Base-by-base conservation (phyloP, 2,888 invertebrate species). In the Harpalus rufipes region DNA sequence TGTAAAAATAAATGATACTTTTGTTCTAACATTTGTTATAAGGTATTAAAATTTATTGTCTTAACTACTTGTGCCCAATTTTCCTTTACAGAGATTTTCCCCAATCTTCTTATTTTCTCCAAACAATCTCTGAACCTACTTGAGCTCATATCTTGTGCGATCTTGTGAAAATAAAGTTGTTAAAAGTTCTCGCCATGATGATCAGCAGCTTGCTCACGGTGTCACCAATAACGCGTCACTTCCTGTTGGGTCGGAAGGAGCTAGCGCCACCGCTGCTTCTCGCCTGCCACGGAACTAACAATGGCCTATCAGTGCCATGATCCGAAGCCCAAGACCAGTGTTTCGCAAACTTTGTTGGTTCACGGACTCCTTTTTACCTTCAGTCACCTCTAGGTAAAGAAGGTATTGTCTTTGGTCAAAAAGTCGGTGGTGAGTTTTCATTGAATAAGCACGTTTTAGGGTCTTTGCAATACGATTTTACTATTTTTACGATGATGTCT, bases 151-250 rank as follows among this genome's bases (percentile, higher is more conserved):
- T 41, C 44, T 78, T 14, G 8, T 10, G 44, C n/a, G 58, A 79
- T 59, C 59, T 79, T 79, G 25, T 79, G 59, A 16, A 79, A 68
- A 68, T 39, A 68, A 68, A 68, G 32, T 68, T 68, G 68, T 68
- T 68, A 68, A 68, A 68, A 68, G 32, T 68, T 74, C n/a, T 7
- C 41, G 74, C 21, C n/a, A 51, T 18, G 44, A 44, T 56, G 51
- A 74, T 51, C 51, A 74, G 74, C 74, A 74, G 74, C 44, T 39
- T 68, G 68, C 12, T 44, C 51, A 32, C 65, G 56, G 68, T 81
- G 81, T 81, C 81, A 51, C 81, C 81, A 81, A 81, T 81, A 81
- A 81, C 63, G 81, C 81, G 74, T 74, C 74, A 74, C 51, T 41
- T 74, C 74, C 81, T 63, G 25, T 12, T 1, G 12, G 12, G 44